Conservation (phyloP, 1,140 invertebrate genomes). For the Diprion similis region DNA sequence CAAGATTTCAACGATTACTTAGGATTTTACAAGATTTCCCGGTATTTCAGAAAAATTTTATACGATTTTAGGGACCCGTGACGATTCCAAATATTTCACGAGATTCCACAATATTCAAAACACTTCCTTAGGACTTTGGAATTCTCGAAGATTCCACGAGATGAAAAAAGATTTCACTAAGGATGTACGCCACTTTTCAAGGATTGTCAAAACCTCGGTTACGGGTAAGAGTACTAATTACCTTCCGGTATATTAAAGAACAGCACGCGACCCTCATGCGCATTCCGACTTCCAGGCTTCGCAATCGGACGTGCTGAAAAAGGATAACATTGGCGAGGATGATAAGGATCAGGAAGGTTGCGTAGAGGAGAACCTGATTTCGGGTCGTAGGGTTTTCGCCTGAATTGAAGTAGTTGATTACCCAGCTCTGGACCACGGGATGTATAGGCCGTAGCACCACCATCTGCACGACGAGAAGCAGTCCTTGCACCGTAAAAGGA, state of each 20-base stretch:
- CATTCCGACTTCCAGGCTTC: conserved; percentile 65
- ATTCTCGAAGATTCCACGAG: no score
- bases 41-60: no score
- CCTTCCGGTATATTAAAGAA: conserved; percentile 71
- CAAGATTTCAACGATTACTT: no score
- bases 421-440: conserved; percentile 62
- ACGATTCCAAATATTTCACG: no score
- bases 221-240: conserved; percentile 46
- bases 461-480: conserved; percentile 50
- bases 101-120: no score
- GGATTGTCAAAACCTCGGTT: conserved; percentile 13
- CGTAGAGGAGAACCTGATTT: conserved; percentile 51
- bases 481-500: conserved; percentile 52
- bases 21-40: no score
- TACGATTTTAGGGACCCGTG: no score
- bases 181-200: no score
- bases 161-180: no score
- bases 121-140: no score
- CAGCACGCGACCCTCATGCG: conserved; percentile 66
- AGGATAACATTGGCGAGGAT: conserved; percentile 46
- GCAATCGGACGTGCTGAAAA: conserved; percentile 58
- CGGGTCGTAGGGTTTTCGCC: conserved; percentile 33
- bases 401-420: conserved; percentile 64
- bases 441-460: conserved; percentile 47
- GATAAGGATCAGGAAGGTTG: conserved; percentile 45